Evolutionary conservation across 2,113 vertebrate genomes (phyloP).

Genomic region (Rhodinocichla rosea): DNA sequence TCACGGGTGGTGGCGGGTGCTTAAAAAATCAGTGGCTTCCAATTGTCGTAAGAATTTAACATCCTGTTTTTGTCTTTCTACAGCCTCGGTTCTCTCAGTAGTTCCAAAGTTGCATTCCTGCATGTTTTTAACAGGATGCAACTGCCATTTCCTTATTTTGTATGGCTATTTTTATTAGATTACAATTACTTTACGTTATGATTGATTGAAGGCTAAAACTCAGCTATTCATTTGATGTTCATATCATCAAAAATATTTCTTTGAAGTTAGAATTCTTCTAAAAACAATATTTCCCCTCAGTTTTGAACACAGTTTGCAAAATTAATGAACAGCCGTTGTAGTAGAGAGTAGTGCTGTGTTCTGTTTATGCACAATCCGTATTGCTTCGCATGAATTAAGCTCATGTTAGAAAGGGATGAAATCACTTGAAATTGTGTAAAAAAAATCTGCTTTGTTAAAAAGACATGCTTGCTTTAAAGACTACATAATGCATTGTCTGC

Average conservation of each 20-base stretch:
- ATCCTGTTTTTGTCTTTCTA: conserved; percentile 79
- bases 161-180: conserved; percentile 76
- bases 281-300: neutral
- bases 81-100: conserved; percentile 45
- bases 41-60: conserved; percentile 40
- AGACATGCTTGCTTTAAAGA: conserved; percentile 53
- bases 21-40: conserved; percentile 23
- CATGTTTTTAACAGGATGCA: conserved; percentile 75
- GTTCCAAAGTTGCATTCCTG: conserved; percentile 67
- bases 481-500: conserved; percentile 11
- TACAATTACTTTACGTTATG: conserved; percentile 58
- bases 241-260: conserved; percentile 57
- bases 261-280: conserved; percentile 37
- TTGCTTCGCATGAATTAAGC: conserved; percentile 36
- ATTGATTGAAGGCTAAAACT: conserved; percentile 64
- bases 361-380: neutral
- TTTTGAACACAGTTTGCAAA: conserved; percentile 36
- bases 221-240: conserved; percentile 53
- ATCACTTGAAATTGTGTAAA: conserved; percentile 32
- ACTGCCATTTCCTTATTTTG: conserved; percentile 78
- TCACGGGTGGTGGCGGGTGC: neutral
- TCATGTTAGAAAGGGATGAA: conserved; percentile 32
- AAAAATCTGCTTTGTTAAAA: conserved; percentile 57
- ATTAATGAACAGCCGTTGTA: conserved; percentile 16
- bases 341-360: neutral